Percentiles rank a stretch among this genome's conserved stretches.
Conservation (phyloP, 1,140 invertebrate species). For the Ceratosolen solmsi region DNA sequence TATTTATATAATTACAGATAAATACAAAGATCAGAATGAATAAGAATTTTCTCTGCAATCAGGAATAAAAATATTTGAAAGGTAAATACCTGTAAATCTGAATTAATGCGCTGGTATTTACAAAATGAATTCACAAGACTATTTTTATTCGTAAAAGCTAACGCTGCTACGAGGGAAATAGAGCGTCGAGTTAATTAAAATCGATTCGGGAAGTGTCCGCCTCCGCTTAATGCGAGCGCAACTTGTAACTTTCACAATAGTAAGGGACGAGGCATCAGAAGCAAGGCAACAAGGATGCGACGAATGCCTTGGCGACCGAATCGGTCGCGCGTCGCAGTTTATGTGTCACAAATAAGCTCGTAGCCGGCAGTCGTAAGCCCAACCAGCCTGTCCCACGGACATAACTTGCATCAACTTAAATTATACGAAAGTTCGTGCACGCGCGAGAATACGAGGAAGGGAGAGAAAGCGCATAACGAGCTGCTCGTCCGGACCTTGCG, state of each 20-base stretch:
- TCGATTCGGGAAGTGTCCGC: background rate
- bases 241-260: background rate
- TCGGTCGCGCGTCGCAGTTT: slow-evolving; percentile 1
- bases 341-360: background rate
- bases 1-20: too few species aligned
- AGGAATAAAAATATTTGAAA: too few species aligned
- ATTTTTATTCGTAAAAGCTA: too few species aligned
- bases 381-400: background rate
- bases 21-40: too few species aligned
- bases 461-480: slow-evolving; percentile 25
- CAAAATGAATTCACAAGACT: too few species aligned
- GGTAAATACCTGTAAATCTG: too few species aligned
- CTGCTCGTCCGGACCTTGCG: background rate
- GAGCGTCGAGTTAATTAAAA: slow-evolving; percentile 28
- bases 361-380: background rate
- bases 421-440: slow-evolving; percentile 28
- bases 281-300: background rate
- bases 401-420: slow-evolving; percentile 47
- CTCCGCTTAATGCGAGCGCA: background rate
- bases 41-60: too few species aligned
- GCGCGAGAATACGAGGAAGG: too few species aligned
- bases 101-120: too few species aligned
- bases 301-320: background rate
- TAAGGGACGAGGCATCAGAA: background rate
- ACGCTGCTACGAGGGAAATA: background rate